These are phyloP conservation scores for Nebria brevicollis DNA, from an alignment of 2,888 invertebrate genomes.

Conservation along the genomic window DNA sequence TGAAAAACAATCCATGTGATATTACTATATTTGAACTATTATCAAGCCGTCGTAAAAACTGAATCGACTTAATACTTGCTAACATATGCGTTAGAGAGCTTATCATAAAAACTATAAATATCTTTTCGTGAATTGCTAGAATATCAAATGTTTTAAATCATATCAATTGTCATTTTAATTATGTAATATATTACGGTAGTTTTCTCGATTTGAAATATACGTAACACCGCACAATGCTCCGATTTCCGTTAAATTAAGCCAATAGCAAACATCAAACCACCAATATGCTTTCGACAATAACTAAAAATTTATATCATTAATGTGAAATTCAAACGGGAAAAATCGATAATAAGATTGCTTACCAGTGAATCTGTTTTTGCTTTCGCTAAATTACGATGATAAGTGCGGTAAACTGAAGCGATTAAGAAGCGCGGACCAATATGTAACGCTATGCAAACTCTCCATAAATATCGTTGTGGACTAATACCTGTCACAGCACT, in stretches of 20 bases:
- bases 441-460: constrained; percentile 90
- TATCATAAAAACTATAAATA: constrained; percentile 91
- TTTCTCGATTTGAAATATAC: constrained; percentile 93
- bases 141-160: constrained; percentile 52
- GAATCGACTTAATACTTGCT: constrained; percentile 71
- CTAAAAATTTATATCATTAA: constrained; percentile 56
- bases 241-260: constrained; percentile 87
- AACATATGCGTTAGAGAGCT: constrained; percentile 87
- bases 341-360: constrained; percentile 47
- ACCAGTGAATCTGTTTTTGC: constrained; percentile 68
- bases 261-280: constrained; percentile 78
- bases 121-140: constrained; percentile 89
- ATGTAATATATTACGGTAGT: constrained; percentile 82
- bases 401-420: constrained; percentile 86
- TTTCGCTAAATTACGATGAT: constrained; percentile 76
- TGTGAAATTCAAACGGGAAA: not conserved
- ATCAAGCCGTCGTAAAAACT: constrained; percentile 57
- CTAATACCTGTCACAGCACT: constrained; percentile 95
- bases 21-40: constrained; percentile 52
- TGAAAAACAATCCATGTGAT: constrained; percentile 62
- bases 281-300: constrained; percentile 67
- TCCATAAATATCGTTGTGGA: constrained; percentile 93
- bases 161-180: not conserved
- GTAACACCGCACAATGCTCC: constrained; percentile 90
- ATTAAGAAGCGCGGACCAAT: constrained; percentile 90